Percentiles rank a stretch among this genome's conserved stretches.
phyloP scores from a whole-genome alignment of 2,113 vertebrate species.

The Craseonycteris thonglongyai region DNA sequence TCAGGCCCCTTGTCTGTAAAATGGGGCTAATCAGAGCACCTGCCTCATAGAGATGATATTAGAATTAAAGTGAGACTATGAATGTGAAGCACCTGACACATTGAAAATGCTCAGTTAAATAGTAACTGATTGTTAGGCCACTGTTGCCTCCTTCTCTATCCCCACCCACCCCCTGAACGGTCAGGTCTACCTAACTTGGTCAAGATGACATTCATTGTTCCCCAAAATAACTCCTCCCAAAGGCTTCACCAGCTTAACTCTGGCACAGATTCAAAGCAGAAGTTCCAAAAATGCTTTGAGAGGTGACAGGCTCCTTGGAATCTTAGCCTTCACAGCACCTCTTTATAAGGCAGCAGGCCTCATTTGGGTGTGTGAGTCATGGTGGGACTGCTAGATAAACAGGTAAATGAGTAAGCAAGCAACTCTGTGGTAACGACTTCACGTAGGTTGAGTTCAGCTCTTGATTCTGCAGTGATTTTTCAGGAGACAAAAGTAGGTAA shows the following conservation, averaged over 20 bases:
- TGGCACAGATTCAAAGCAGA: neutral
- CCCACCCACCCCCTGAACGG: neutral
- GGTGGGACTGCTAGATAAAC: neutral
- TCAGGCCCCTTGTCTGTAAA: neutral
- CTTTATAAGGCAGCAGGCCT: constrained; percentile 4
- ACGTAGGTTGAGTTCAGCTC: neutral
- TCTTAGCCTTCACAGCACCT: neutral
- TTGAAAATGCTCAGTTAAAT: neutral
- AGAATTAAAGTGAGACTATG: neutral
- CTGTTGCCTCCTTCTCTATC: neutral
- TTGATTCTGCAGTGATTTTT: neutral
- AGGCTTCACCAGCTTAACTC: neutral
- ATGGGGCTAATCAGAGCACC: neutral
- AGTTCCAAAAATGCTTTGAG: constrained; percentile 35
- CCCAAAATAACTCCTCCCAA: constrained; percentile 37
- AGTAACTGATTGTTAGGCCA: neutral
- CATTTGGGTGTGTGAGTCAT: constrained; percentile 18
- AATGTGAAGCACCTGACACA: neutral
- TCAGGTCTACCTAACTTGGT: neutral
- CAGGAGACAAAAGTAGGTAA: neutral
- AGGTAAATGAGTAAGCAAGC: neutral
- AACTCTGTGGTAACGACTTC: neutral
- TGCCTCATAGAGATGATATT: neutral
- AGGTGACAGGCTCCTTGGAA: constrained; percentile 34
- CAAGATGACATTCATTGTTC: neutral